Evolutionary conservation across 2,797 vertebrate genomes (phyloP).

Genomic region (Enteromius argenteus): DNA sequence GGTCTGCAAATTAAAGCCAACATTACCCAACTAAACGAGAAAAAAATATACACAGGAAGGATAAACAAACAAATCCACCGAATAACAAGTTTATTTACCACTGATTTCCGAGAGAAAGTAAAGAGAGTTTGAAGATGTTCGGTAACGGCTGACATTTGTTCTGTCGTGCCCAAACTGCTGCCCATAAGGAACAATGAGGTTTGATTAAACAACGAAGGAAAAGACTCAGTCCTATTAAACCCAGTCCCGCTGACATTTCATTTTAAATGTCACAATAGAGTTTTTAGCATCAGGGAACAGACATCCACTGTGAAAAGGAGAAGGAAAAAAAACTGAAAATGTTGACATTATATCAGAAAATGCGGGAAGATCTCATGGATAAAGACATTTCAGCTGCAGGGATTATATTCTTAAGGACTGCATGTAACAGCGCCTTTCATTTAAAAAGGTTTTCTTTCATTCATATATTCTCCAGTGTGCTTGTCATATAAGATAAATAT

Average conservation of each 20-base stretch:
- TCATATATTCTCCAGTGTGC: conserved; percentile 7
- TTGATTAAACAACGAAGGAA: conserved; percentile 59
- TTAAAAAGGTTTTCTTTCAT: conserved; percentile 29
- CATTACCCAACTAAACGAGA: conserved; percentile 54
- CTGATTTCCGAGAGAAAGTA: conserved; percentile 47
- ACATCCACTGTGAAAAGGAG: conserved; percentile 13
- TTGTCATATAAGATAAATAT: conserved; percentile 10
- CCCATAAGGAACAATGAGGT: conserved; percentile 49
- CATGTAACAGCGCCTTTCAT: conserved; percentile 27
- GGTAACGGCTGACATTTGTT: conserved; percentile 60
- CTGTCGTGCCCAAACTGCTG: conserved; percentile 51
- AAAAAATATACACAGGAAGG: conserved; percentile 24
- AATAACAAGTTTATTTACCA: conserved; percentile 53
- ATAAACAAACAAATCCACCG: conserved; percentile 46
- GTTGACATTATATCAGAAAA: conserved; percentile 61
- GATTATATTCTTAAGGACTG: conserved; percentile 33
- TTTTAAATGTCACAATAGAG: conserved; percentile 67
- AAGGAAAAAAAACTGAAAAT: conserved; percentile 36
- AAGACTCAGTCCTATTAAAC: conserved; percentile 59
- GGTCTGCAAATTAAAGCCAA: conserved; percentile 45
- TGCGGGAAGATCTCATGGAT: conserved; percentile 53
- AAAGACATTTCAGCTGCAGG: conserved; percentile 55
- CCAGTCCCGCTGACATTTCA: conserved; percentile 60
- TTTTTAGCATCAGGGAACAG: conserved; percentile 48
- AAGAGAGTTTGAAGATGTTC: conserved; percentile 52